Evolutionary conservation across 1,140 invertebrate species (phyloP).

Genomic region (Bombus haemorrhoidalis): DNA sequence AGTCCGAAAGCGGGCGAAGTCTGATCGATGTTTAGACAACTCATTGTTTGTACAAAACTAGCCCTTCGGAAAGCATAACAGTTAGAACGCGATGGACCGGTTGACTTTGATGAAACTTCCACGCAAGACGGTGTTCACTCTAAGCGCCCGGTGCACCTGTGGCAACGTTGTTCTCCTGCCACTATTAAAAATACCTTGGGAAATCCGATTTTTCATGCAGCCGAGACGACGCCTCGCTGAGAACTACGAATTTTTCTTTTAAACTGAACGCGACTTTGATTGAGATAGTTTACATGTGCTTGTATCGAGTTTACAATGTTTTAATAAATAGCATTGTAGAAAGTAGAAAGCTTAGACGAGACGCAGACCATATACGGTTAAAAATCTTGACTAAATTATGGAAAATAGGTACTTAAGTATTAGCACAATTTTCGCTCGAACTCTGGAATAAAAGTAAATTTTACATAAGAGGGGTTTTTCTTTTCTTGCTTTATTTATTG

Average conservation of each 20-base stretch:
- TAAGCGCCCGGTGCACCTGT: not conserved
- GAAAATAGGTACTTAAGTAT: not conserved
- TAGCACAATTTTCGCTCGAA: not conserved
- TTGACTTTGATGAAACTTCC: constrained; percentile 13
- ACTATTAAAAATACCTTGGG: not conserved
- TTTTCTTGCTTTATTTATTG: not conserved
- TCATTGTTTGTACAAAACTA: not conserved
- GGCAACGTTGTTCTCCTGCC: not conserved
- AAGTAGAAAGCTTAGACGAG: not conserved
- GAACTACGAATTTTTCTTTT: not conserved
- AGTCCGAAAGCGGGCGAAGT: not conserved
- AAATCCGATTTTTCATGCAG: not conserved
- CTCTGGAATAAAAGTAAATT: not conserved
- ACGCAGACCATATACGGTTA: not conserved
- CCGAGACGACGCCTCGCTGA: not conserved
- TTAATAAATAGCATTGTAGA: not conserved
- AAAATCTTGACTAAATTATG: not conserved
- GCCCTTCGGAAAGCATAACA: not conserved
- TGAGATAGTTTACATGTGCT: not conserved
- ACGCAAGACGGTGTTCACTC: not conserved
- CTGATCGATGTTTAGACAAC: constrained; percentile 1
- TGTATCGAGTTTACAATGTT: not conserved
- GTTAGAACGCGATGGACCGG: not conserved
- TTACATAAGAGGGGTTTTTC: not conserved
- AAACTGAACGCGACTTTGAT: not conserved